Evolutionary conservation across 2,797 vertebrate species (phyloP).

Genomic region (Thamnophis elegans): DNA sequence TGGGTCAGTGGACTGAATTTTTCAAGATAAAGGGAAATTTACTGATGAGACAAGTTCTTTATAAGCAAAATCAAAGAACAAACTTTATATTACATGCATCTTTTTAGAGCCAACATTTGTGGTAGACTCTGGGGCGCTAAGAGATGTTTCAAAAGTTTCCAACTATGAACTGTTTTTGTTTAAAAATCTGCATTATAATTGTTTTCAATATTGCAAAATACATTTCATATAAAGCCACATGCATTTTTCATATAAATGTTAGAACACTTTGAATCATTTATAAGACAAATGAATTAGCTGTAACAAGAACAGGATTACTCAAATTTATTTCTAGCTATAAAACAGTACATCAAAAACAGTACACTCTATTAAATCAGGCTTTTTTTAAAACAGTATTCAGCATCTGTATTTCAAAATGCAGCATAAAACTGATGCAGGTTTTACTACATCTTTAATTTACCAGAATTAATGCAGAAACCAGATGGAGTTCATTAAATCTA

Average conservation of each 20-base stretch:
- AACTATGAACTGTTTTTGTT: constrained; percentile 29
- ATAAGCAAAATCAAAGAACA: background rate
- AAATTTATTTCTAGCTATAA: constrained; percentile 39
- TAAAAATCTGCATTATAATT: constrained; percentile 26
- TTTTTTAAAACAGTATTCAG: constrained; percentile 19
- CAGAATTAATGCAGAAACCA: constrained; percentile 20
- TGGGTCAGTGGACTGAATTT: constrained; percentile 52
- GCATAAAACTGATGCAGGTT: background rate
- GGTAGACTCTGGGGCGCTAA: background rate
- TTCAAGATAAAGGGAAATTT: constrained; percentile 21
- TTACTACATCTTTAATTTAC: background rate
- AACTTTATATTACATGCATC: constrained; percentile 37
- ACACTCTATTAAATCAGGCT: background rate
- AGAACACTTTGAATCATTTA: constrained; percentile 45
- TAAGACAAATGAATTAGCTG: constrained; percentile 40
- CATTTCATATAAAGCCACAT: constrained; percentile 49
- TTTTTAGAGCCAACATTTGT: constrained; percentile 46
- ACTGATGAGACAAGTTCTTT: constrained; percentile 36
- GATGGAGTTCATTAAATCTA: constrained; percentile 28
- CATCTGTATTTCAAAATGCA: background rate
- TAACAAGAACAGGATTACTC: constrained; percentile 34
- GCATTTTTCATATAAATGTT: constrained; percentile 48
- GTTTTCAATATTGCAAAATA: constrained; percentile 30
- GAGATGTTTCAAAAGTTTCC: constrained; percentile 18
- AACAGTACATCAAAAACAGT: constrained; percentile 10